phyloP scores from a whole-genome alignment of 2,113 vertebrate species.

The Pimephales promelas region DNA sequence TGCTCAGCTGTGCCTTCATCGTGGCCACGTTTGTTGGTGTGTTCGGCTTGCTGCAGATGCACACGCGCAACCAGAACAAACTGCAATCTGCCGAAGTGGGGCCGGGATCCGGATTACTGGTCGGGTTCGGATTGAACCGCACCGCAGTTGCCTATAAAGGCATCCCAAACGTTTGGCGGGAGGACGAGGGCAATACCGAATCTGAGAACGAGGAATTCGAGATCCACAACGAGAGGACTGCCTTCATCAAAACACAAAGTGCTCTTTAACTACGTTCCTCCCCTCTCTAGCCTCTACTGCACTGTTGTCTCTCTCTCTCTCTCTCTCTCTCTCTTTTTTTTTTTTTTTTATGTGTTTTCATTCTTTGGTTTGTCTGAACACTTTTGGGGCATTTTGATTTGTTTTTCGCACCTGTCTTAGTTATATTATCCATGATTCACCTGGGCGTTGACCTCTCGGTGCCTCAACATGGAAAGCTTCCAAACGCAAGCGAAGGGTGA shows the following conservation, averaged over 20 bases:
- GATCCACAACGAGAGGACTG: constrained; percentile 91
- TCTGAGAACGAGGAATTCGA: constrained; percentile 89
- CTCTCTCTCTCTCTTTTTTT: constrained; percentile 48
- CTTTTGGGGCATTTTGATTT: background rate
- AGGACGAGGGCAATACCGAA: constrained; percentile 84
- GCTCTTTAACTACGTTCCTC: constrained; percentile 84
- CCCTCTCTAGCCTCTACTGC: constrained; percentile 54
- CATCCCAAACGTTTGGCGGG: constrained; percentile 92
- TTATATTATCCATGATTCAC: constrained; percentile 17
- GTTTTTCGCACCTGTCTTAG: constrained; percentile 17
- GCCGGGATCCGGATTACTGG: constrained; percentile 48
- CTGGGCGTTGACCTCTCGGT: constrained; percentile 58
- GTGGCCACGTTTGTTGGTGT: constrained; percentile 83
- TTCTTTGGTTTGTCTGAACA: constrained; percentile 59
- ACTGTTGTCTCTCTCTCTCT: constrained; percentile 44
- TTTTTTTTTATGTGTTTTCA: constrained; percentile 55
- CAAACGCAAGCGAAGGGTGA: constrained; percentile 8
- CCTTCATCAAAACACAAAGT: constrained; percentile 99
- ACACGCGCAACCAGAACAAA: constrained; percentile 80
- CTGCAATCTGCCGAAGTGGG: constrained; percentile 80
- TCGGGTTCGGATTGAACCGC: constrained; percentile 66
- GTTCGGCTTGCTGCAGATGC: constrained; percentile 91
- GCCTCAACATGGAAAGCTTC: constrained; percentile 66
- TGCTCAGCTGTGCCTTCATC: constrained; percentile 90
- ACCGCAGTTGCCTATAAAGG: constrained; percentile 89